Evolutionary conservation across 2,113 vertebrate species (phyloP).

Genomic region (Psilopogon haemacephalus): DNA sequence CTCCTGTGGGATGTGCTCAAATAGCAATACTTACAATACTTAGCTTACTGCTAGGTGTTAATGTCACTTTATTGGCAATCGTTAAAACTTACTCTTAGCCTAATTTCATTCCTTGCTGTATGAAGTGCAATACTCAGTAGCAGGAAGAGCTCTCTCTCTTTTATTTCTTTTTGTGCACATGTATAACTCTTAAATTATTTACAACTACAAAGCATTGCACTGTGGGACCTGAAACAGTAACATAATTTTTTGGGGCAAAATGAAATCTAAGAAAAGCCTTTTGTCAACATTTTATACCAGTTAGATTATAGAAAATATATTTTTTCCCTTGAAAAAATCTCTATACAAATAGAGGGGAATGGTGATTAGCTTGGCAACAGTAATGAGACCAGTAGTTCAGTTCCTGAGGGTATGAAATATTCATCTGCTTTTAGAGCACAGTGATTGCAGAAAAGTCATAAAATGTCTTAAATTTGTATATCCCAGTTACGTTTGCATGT

Average conservation of each 20-base stretch:
- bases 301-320: background rate
- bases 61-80: background rate
- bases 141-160: background rate
- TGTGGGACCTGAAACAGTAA: background rate
- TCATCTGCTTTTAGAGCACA: conserved; percentile 41
- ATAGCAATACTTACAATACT: background rate
- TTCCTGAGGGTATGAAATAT: conserved; percentile 58
- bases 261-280: background rate
- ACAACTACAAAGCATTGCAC: background rate
- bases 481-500: background rate
- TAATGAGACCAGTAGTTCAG: conserved; percentile 62
- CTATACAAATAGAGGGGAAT: background rate
- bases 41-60: background rate
- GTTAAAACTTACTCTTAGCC: background rate
- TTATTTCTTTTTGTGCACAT: background rate
- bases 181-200: background rate
- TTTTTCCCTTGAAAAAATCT: conserved; percentile 1
- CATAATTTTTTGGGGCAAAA: background rate
- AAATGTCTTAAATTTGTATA: conserved; percentile 21
- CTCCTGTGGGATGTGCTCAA: background rate
- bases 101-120: background rate
- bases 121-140: background rate
- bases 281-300: background rate
- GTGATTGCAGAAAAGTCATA: conserved; percentile 12
- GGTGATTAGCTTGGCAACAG: conserved; percentile 11